Base-by-base conservation (phyloP, 2,797 vertebrate species). In the Salmo trutta region DNA sequence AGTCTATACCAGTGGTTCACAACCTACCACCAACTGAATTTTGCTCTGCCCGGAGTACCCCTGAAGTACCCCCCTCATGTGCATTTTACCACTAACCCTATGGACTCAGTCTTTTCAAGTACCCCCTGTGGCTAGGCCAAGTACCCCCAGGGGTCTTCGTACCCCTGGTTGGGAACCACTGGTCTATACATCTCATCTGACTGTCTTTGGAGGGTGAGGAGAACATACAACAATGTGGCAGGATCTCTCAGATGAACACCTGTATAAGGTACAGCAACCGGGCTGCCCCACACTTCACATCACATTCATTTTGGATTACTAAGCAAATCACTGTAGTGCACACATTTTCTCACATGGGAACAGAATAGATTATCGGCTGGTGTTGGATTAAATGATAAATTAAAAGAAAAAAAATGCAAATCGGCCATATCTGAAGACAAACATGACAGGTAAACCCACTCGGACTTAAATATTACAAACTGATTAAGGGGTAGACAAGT, bases 321-420 rank as follows among this genome's bases (percentile, higher is more conserved):
- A 74, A 83, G 81, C 82, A 71, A 77, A 72, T 51, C 67, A 77
- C 65, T 5, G 31, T 19, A 67, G 66, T 16, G 27, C 19, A 31
- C 24, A 75, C 70, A n/a, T 77, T 27, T 73, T 73, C 53, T 59
- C 3, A 81, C 66, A 81, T 29, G 73, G 78, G 71, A 79, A 79
- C 62, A 76, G 76, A 79, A 71, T 59, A 41, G 21, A 24, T 56
- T 71, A 83, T 41, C 76, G 71, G 73, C 74, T 77, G 52, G 84
- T 83, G 65, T 41, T 76, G 56, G 73, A 64, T 75, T 76, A 74
- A 84, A 85, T 41, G 74, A 70, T 79, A 79, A 1, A 24, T 76
- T 87, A 81, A 85, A 76, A 77, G 78, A 82, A 85, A 81, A 84
- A 76, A 77, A 81, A 82, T 86, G 85, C 91, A 92, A 93, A 92